A percentile compares a stretch with the other conserved stretches of the same genome.
phyloP scores from a whole-genome alignment of 2,797 vertebrate species.

The Thripadectes ignobilis region DNA sequence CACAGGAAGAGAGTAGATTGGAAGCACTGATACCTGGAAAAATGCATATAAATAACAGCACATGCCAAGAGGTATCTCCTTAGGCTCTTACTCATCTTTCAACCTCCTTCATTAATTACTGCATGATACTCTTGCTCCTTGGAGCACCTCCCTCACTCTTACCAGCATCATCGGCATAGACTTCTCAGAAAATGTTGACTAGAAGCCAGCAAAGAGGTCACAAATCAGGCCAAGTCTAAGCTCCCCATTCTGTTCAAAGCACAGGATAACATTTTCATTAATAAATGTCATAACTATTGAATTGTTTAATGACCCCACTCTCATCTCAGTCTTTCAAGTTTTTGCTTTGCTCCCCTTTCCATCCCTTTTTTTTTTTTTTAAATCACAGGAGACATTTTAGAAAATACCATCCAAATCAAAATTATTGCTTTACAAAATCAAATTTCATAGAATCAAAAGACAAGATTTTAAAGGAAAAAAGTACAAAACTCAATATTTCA shows the following conservation, averaged over 20 bases:
- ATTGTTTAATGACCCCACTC: neutral
- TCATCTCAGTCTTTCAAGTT: neutral
- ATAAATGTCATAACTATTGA: neutral
- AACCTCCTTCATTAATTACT: neutral
- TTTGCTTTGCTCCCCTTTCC: neutral
- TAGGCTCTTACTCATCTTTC: neutral
- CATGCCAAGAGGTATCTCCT: neutral
- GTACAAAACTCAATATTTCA: neutral
- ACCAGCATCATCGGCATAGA: neutral
- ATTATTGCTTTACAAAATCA: neutral
- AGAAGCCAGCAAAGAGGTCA: conserved; percentile 30
- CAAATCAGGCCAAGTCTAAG: conserved; percentile 13
- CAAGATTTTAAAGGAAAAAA: neutral
- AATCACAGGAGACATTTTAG: neutral
- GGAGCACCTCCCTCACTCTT: neutral
- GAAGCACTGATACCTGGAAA: neutral
- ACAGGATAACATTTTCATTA: neutral
- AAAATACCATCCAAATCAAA: neutral
- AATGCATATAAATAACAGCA: neutral
- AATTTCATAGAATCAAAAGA: neutral
- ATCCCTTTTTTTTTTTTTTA: rapidly evolving
- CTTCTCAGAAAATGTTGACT: neutral
- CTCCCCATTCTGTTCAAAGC: neutral
- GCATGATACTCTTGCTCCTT: neutral
- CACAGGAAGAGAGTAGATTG: neutral